A percentile compares a stretch with the other conserved stretches of the same genome.
phyloP scores from a whole-genome alignment of 64 coral and sea anemone species.

The Montipora cactus region DNA sequence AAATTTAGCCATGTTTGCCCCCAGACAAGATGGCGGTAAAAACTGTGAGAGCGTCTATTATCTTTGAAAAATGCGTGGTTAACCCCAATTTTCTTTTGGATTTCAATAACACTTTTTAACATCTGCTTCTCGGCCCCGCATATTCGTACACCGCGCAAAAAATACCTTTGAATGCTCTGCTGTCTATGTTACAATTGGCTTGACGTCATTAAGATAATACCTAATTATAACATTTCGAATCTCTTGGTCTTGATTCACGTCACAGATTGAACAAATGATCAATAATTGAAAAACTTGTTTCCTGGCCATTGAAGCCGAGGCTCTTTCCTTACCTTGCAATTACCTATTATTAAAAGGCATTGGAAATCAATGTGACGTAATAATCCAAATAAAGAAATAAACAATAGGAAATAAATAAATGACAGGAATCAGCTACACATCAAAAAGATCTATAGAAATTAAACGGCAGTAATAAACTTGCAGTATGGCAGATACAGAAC shows the following conservation, averaged over 20 bases:
- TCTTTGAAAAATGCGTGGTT: too few relatives aligned
- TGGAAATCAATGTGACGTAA: slow-evolving; percentile 8
- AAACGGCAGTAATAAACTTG: background rate
- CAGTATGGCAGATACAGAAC: background rate
- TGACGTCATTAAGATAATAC: background rate
- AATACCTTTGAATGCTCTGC: too few relatives aligned
- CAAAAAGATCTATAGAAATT: background rate
- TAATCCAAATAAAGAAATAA: slow-evolving; percentile 24
- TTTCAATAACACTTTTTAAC: too few relatives aligned
- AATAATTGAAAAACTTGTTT: background rate
- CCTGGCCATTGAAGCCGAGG: background rate
- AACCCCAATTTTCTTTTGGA: too few relatives aligned
- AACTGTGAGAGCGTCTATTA: too few relatives aligned
- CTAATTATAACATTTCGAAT: background rate
- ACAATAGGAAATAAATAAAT: background rate
- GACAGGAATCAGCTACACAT: background rate
- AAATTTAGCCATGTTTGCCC: too few relatives aligned
- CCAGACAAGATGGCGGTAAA: too few relatives aligned
- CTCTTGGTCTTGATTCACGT: background rate
- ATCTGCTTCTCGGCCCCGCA: too few relatives aligned
- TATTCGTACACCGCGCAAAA: too few relatives aligned
- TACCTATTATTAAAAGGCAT: background rate
- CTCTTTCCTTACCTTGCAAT: background rate
- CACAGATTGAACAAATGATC: background rate
- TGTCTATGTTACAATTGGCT: background rate